A percentile compares a stretch with the other conserved stretches of the same genome.
These are phyloP conservation scores for Alectoris magna DNA, from an alignment of 2,797 vertebrate species.

Conservation along the genomic window DNA sequence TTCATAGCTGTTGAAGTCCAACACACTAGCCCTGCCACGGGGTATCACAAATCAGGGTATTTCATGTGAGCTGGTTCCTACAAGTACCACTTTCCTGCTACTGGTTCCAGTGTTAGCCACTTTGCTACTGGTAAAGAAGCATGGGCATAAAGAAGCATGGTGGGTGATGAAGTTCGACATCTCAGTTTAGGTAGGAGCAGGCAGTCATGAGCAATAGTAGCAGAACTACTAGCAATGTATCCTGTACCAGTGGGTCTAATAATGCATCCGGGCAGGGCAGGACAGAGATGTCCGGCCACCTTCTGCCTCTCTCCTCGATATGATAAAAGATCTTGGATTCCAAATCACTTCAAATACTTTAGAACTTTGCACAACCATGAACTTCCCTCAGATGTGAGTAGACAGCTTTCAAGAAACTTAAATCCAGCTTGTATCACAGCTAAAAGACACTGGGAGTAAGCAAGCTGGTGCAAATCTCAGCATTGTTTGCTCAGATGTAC, in stretches of 20 bases:
- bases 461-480: not conserved
- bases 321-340: not conserved
- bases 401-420: not conserved
- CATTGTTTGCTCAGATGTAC: not conserved
- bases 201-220: not conserved
- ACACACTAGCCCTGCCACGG: not conserved
- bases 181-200: not conserved
- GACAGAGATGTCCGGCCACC: not conserved
- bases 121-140: not conserved
- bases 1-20: not conserved
- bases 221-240: accelerated
- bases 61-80: not conserved
- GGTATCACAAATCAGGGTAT: not conserved
- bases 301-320: not conserved
- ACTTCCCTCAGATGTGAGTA: not conserved
- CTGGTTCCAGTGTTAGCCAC: not conserved
- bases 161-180: not conserved
- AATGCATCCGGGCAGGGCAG: not conserved
- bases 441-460: not conserved
- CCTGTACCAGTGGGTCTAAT: accelerated
- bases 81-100: not conserved
- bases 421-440: not conserved
- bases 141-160: not conserved
- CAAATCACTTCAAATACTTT: not conserved
- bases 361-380: not conserved